These are phyloP conservation scores for Pogonus chalceus DNA, from an alignment of 1,140 invertebrate species.

Conservation along the genomic window DNA sequence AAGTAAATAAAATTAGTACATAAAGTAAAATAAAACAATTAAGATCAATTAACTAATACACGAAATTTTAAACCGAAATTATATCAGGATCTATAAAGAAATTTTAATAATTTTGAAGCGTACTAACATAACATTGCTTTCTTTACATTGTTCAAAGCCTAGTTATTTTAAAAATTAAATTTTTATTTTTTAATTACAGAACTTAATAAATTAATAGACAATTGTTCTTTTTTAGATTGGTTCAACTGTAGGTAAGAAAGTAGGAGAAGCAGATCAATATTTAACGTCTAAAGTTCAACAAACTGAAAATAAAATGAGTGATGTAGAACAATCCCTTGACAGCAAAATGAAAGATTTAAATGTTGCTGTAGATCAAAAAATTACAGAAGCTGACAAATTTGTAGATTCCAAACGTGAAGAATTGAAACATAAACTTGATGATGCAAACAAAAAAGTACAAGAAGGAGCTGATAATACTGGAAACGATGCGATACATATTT, in stretches of 20 bases:
- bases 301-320: background rate
- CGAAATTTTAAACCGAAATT: too few relatives aligned
- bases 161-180: too few relatives aligned
- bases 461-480: background rate
- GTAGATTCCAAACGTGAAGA: background rate
- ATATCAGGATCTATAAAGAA: too few relatives aligned
- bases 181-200: too few relatives aligned
- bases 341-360: background rate
- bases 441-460: slow-evolving; percentile 3
- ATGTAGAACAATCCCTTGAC: background rate
- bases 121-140: too few relatives aligned
- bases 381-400: background rate
- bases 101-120: too few relatives aligned
- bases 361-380: background rate
- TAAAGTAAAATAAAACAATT: too few relatives aligned
- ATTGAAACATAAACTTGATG: background rate
- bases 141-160: too few relatives aligned
- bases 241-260: background rate
- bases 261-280: background rate
- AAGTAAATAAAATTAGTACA: too few relatives aligned
- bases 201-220: too few relatives aligned
- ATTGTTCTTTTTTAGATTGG: too few relatives aligned
- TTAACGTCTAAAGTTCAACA: background rate
- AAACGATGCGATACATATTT: background rate
- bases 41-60: too few relatives aligned